phyloP scores from a whole-genome alignment of 2,888 invertebrate species.

The Pediacus dermestoides region DNA sequence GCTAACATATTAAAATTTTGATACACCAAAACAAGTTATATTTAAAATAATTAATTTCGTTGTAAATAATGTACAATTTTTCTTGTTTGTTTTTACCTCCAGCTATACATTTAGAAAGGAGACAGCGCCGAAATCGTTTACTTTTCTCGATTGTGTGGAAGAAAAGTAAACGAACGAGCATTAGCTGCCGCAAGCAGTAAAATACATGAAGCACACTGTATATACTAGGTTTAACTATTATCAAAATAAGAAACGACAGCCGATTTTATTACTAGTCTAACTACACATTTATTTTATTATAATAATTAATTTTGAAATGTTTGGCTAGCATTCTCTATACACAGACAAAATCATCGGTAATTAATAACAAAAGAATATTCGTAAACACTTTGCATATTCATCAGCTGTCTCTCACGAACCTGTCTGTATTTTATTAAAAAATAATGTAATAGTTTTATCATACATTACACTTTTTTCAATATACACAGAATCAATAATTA shows the following conservation, averaged over 20 bases:
- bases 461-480: conserved; percentile 15
- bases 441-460: conserved; percentile 12
- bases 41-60: conserved; percentile 37
- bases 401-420: conserved; percentile 8
- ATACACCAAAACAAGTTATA: conserved; percentile 20
- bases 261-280: conserved; percentile 22
- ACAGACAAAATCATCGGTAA: too few species aligned
- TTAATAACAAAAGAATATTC: too few species aligned
- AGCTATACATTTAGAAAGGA: conserved; percentile 23
- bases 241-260: conserved; percentile 30
- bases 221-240: conserved; percentile 21
- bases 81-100: conserved; percentile 21
- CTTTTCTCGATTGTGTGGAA: not conserved
- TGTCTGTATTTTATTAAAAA: conserved; percentile 10
- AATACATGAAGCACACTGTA: conserved; percentile 43
- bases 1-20: conserved; percentile 27
- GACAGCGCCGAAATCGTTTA: conserved; percentile 3
- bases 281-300: conserved; percentile 39
- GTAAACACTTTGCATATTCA: too few species aligned
- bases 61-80: conserved; percentile 44
- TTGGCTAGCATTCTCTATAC: too few species aligned
- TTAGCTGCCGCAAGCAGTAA: conserved; percentile 37
- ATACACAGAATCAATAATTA: too few species aligned
- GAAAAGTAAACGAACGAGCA: conserved; percentile 27
- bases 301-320: too few species aligned